Percentiles rank a stretch among this genome's conserved stretches.
These are phyloP conservation scores for Brachyopa scutellaris DNA, from an alignment of 2,888 invertebrate species.

Conservation along the genomic window DNA sequence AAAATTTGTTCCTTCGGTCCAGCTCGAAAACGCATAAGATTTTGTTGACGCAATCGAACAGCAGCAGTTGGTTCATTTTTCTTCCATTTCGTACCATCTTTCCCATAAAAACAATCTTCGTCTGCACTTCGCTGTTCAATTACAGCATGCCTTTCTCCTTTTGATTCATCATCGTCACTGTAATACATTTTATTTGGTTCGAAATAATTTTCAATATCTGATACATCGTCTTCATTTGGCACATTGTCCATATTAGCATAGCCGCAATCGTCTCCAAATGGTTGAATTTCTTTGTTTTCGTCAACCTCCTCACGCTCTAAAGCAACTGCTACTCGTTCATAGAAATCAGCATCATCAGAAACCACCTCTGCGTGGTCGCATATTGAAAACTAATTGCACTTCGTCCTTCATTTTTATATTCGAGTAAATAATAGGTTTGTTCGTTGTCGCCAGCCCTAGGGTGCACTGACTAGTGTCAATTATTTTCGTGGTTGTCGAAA, in stretches of 20 bases:
- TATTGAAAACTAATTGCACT: no score
- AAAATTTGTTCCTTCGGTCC: conserved; percentile 53
- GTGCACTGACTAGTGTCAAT: no score
- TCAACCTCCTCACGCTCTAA: conserved; percentile 28
- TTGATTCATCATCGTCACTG: conserved; percentile 56
- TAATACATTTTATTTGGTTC: conserved; percentile 53
- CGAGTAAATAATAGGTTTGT: no score
- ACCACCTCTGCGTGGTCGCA: no score
- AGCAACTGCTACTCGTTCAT: no score
- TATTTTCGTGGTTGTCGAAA: no score
- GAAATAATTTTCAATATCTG: conserved; percentile 50
- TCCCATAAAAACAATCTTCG: conserved; percentile 51
- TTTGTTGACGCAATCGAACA: conserved; percentile 53
- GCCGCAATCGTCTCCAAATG: conserved; percentile 17
- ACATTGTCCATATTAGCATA: conserved; percentile 27
- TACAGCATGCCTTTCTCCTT: background rate
- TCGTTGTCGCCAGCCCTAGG: no score
- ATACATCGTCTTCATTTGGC: conserved; percentile 37
- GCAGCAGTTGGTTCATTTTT: conserved; percentile 25
- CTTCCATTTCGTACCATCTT: conserved; percentile 54
- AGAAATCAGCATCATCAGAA: no score
- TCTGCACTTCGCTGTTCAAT: background rate
- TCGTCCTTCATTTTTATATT: no score
- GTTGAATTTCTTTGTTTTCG: conserved; percentile 40
- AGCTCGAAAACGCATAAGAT: no score